Percentiles rank a stretch among this genome's conserved stretches.
phyloP scores from a whole-genome alignment of 1,140 invertebrate species.

The Globodera rostochiensis region DNA sequence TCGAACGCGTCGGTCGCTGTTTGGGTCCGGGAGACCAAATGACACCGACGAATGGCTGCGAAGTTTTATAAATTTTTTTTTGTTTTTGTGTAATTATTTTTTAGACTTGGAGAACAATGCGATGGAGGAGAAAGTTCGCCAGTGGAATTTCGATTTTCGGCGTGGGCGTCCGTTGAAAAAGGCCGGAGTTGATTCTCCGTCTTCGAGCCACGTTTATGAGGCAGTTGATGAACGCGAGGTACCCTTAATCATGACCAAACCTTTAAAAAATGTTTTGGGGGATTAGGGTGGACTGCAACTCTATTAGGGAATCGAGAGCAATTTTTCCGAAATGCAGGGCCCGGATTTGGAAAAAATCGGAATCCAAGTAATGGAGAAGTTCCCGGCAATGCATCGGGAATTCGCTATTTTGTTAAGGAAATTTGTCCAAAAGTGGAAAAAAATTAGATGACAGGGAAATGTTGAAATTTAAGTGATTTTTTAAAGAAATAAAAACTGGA shows the following conservation, averaged over 20 bases:
- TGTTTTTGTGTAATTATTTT: not conserved
- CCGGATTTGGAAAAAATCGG: no score
- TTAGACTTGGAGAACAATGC: constrained; percentile 20
- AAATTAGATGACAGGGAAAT: no score
- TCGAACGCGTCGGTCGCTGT: constrained; percentile 11
- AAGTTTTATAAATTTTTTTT: not conserved
- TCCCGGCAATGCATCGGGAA: no score
- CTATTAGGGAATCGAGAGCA: no score
- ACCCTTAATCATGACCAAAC: not conserved
- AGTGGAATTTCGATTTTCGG: constrained; percentile 28
- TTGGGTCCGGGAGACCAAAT: constrained; percentile 12
- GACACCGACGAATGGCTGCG: constrained; percentile 26
- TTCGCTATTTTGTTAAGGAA: no score
- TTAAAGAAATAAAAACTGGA: no score
- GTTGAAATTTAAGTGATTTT: no score
- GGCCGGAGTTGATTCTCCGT: not conserved
- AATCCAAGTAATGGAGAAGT: no score
- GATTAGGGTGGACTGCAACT: no score
- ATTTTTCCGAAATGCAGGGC: no score
- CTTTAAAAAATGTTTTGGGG: not conserved
- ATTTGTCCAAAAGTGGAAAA: no score
- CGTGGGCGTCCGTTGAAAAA: constrained; percentile 6
- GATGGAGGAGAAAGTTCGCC: constrained; percentile 12
- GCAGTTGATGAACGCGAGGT: constrained; percentile 19
- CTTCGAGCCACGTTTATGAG: constrained; percentile 19